Percentiles rank a stretch among this genome's conserved stretches.
These are phyloP conservation scores for Esox niger DNA, from an alignment of 2,113 vertebrate species.

Conservation along the genomic window DNA sequence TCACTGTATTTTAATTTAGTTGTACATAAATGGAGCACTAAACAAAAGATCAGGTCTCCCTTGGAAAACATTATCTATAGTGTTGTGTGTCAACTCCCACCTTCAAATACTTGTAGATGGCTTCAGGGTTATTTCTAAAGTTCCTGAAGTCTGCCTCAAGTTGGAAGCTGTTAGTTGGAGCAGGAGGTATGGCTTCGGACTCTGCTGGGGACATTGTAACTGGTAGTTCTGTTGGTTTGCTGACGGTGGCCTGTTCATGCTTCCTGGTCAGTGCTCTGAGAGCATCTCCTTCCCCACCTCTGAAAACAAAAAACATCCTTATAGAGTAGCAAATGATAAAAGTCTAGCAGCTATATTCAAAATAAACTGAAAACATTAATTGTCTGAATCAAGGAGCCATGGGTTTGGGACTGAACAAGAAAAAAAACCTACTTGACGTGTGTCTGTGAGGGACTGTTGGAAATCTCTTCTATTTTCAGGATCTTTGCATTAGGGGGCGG, in stretches of 20 bases:
- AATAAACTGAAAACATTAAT: background rate
- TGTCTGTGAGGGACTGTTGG: slow-evolving; percentile 39
- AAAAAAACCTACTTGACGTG: slow-evolving; percentile 62
- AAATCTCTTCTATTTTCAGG: slow-evolving; percentile 85
- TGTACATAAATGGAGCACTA: no score
- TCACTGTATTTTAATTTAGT: background rate
- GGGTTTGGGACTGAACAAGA: background rate
- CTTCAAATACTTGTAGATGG: slow-evolving; percentile 86
- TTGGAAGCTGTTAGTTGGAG: slow-evolving; percentile 88
- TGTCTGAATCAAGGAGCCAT: background rate
- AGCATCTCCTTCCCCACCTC: slow-evolving; percentile 11
- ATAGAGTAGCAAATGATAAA: background rate
- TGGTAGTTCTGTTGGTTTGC: background rate
- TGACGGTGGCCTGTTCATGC: background rate
- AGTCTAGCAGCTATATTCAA: background rate
- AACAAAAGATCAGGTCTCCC: no score
- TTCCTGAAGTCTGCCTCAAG: slow-evolving; percentile 90
- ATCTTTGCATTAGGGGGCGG: slow-evolving; percentile 82
- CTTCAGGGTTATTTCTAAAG: slow-evolving; percentile 75
- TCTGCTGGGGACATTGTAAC: background rate
- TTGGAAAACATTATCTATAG: no score
- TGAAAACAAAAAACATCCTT: slow-evolving; percentile 12
- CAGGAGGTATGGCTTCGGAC: slow-evolving; percentile 63
- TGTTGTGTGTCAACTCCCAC: slow-evolving; percentile 58
- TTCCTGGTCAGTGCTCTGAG: background rate